A percentile compares a stretch with the other conserved stretches of the same genome.
Evolutionary conservation across 1,140 invertebrate genomes (phyloP).

Genomic region (Lethrus apterus): DNA sequence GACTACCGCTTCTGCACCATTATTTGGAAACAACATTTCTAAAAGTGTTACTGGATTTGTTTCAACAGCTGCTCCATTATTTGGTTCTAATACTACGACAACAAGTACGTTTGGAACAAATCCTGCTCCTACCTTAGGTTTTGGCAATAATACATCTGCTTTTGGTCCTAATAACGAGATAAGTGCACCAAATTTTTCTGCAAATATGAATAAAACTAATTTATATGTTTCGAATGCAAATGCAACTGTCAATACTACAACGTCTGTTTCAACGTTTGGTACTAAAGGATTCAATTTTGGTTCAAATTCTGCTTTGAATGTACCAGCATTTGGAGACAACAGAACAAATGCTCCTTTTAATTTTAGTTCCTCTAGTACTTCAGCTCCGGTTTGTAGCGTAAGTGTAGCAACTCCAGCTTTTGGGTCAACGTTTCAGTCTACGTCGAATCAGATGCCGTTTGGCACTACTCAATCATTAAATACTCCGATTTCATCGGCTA

Average conservation of each 20-base stretch:
- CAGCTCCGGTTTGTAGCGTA: no score
- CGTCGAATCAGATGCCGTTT: no score
- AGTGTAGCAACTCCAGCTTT: no score
- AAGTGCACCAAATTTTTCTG: no score
- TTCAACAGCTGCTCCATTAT: neutral
- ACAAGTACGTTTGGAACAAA: neutral
- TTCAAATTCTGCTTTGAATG: neutral
- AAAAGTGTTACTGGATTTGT: neutral
- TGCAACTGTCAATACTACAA: neutral
- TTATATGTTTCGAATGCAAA: neutral
- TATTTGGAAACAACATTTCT: neutral
- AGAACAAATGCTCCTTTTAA: neutral
- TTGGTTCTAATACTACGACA: neutral
- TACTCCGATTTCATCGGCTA: neutral
- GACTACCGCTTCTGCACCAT: neutral
- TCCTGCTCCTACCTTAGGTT: neutral
- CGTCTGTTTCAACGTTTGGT: neutral
- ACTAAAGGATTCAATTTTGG: neutral
- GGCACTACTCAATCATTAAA: neutral
- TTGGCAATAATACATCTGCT: neutral
- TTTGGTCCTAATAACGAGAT: slow-evolving; percentile 1
- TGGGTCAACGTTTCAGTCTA: no score
- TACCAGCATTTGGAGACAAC: neutral
- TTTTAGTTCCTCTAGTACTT: neutral
- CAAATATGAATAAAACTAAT: no score